These are phyloP conservation scores for Drosophila ustulata DNA, from an alignment of 2,888 invertebrate species.

Conservation along the genomic window DNA sequence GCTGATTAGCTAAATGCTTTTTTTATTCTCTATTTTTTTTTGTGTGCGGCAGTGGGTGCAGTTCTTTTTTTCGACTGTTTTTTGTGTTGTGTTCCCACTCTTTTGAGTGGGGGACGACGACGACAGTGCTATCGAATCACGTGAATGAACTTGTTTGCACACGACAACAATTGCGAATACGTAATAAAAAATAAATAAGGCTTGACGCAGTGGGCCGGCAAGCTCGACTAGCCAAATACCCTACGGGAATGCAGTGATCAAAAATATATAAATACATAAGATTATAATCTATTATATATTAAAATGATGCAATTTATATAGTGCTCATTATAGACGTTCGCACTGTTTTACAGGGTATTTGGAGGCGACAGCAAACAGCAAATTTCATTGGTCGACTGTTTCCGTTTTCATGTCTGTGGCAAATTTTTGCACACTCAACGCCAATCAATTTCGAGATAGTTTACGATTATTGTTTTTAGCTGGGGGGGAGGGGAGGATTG, in stretches of 20 bases:
- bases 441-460: conserved; percentile 71
- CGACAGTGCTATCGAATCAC: conserved; percentile 44
- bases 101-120: conserved; percentile 6
- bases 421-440: conserved; percentile 72
- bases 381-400: conserved; percentile 37
- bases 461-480: conserved; percentile 74
- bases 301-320: too few relatives aligned
- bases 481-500: not conserved
- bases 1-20: conserved; percentile 58
- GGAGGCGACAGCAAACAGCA: conserved; percentile 27
- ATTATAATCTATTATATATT: too few relatives aligned
- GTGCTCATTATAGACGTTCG: too few relatives aligned
- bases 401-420: conserved; percentile 62
- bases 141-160: conserved; percentile 72
- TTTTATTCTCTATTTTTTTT: conserved; percentile 29
- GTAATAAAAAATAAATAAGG: conserved; percentile 23
- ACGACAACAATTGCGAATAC: conserved; percentile 41
- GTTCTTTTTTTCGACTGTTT: conserved; percentile 15
- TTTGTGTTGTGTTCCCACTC: not conserved
- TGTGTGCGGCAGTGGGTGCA: conserved; percentile 6
- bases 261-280: too few relatives aligned
- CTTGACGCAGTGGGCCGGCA: not conserved
- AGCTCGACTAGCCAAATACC: not conserved
- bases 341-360: conserved; percentile 6
- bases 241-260: not conserved